Evolutionary conservation across 53 echinoderm and acorn worm genomes (phyloP), one percentile per base, ranked within the genome.

Genomic region (Zoroaster sp.): DNA sequence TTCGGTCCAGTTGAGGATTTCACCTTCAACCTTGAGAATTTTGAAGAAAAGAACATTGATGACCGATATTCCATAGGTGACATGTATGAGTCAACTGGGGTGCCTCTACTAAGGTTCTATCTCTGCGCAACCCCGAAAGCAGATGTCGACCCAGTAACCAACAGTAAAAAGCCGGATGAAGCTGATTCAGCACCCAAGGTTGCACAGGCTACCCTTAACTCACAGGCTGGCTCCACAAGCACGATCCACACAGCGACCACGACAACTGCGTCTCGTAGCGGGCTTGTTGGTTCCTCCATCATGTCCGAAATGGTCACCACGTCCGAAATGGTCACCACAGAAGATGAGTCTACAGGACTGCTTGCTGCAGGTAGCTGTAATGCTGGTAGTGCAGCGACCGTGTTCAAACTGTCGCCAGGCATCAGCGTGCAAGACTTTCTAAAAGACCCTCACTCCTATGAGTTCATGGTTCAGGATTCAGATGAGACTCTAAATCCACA

Each of bases 51-150:
- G 39, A 10, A 13, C 4, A 40, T 79, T 34, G 40, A 38, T 30
- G 79, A 51, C 8, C 53, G 31, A 6, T 33, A 17, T 31, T 54
- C 79, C 20, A 49, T 79, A 79, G 53, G 31, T 54, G 54, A 53
- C 15, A 53, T 79, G 34, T 79, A 79, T 21, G 79, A 79, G 40
- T 53, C 79, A 79, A 79, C 79, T 54, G 79, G 79, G 54, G 35
- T 49, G 54, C 53, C 79, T 79, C 79, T 79, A 38, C 39, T 79
- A 13, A 49, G 53, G 54, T 53, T 79, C 20, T 79, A 53, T 59
- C 55, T 53, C 33, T 35, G 41, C 44, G 74, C 74, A 41, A 37
- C 74, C 0, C 44, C 9, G 41, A 74, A 74, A 35, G 36, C 34
- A 74, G 71, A 71, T 10, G 74, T 35, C 44, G 74, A n/a, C 40